Conservation (phyloP, 2,888 invertebrate species). For the Synergus japonicus region DNA sequence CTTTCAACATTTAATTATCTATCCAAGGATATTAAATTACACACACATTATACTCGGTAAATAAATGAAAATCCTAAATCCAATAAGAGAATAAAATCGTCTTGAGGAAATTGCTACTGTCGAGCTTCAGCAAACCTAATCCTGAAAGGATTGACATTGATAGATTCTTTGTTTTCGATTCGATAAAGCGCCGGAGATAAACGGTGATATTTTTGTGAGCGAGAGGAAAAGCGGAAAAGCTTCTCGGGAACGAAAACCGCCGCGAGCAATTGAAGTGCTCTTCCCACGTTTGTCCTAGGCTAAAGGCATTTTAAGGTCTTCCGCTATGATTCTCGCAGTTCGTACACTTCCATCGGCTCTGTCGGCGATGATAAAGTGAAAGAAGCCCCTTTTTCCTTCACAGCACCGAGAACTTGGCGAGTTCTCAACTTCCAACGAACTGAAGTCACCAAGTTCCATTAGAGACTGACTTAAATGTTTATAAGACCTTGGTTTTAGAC, state of each 20-base stretch:
- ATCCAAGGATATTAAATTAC: no score
- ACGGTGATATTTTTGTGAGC: slow-evolving; percentile 28
- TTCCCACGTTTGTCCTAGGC: slow-evolving; percentile 34
- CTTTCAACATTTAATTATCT: no score
- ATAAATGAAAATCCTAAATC: slow-evolving; percentile 7
- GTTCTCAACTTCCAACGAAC: slow-evolving; percentile 50
- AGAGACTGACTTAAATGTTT: slow-evolving; percentile 58
- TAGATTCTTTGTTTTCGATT: slow-evolving; percentile 38
- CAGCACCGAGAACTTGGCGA: slow-evolving; percentile 43
- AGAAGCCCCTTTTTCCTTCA: slow-evolving; percentile 10
- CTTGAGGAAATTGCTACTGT: slow-evolving; percentile 15
- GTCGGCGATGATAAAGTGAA: slow-evolving; percentile 34
- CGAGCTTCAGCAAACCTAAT: slow-evolving; percentile 26
- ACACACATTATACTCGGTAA: no score
- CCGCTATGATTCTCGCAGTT: slow-evolving; percentile 32
- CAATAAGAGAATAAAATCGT: slow-evolving; percentile 8
- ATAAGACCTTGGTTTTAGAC: slow-evolving; percentile 51
- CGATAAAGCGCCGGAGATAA: slow-evolving; percentile 31
- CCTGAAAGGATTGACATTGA: slow-evolving; percentile 29
- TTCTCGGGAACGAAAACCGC: slow-evolving; percentile 16
- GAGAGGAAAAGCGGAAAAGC: slow-evolving; percentile 40
- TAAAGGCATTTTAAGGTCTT: slow-evolving; percentile 42
- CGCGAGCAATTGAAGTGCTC: slow-evolving; percentile 42
- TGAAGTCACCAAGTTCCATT: slow-evolving; percentile 49
- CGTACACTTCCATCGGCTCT: slow-evolving; percentile 27